These are phyloP conservation scores for Helicoverpa zea DNA, from an alignment of 1,140 invertebrate genomes.

Conservation along the genomic window DNA sequence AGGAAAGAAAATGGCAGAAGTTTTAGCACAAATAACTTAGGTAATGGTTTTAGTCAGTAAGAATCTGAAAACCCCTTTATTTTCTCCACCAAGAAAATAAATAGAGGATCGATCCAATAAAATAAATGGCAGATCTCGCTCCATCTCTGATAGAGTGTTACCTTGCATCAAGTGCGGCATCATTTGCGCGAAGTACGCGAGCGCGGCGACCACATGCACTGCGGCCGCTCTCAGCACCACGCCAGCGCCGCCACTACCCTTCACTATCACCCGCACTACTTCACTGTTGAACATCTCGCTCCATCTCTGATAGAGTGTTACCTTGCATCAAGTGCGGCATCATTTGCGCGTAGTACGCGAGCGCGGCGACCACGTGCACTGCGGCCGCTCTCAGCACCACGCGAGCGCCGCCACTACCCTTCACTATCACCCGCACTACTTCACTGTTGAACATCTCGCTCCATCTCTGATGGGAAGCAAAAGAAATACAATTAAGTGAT, in stretches of 20 bases:
- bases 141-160: constrained; percentile 32
- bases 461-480: constrained; percentile 65
- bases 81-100: no score
- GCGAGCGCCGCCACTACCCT: constrained; percentile 52
- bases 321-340: constrained; percentile 74
- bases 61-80: no score
- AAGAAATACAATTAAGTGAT: background rate
- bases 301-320: constrained; percentile 32
- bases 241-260: constrained; percentile 52
- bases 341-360: constrained; percentile 70
- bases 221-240: constrained; percentile 70
- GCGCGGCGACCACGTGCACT: constrained; percentile 63
- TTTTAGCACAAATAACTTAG: no score
- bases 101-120: no score
- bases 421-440: constrained; percentile 55
- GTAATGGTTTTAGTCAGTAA: no score
- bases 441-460: constrained; percentile 66
- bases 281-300: constrained; percentile 56
- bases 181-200: constrained; percentile 69
- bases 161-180: constrained; percentile 74
- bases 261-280: constrained; percentile 55
- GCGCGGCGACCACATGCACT: constrained; percentile 63
- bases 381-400: constrained; percentile 70
- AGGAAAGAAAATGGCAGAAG: no score
- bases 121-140: no score